Evolutionary conservation across 2,113 vertebrate species (phyloP).

Genomic region (Castor canadensis): DNA sequence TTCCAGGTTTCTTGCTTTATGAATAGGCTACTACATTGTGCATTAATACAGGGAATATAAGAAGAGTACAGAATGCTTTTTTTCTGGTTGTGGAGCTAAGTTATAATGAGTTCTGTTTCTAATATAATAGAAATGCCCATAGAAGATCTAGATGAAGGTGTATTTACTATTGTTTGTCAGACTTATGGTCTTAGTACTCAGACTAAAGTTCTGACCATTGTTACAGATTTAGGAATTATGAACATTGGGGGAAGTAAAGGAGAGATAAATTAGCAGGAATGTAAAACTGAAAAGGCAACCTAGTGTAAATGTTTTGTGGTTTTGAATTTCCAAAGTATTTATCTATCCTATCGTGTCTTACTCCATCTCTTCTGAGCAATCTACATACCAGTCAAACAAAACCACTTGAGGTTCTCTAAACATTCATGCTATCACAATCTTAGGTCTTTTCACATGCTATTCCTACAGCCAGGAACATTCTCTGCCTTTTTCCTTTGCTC

Average conservation of each 20-base stretch:
- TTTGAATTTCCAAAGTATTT: neutral
- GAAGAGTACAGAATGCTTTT: neutral
- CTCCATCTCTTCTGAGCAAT: neutral
- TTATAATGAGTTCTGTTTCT: neutral
- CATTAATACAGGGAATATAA: neutral
- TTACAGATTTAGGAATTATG: neutral
- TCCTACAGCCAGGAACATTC: neutral
- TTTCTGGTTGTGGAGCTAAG: neutral
- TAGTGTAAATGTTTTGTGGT: neutral
- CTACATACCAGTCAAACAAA: neutral
- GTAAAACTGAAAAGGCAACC: neutral
- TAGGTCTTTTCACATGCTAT: neutral
- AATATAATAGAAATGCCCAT: neutral
- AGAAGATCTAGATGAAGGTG: neutral
- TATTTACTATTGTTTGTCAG: neutral
- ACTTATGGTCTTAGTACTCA: neutral
- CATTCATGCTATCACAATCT: neutral
- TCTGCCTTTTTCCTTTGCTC: neutral
- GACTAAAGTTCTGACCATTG: neutral
- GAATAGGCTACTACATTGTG: neutral
- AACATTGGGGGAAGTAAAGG: neutral
- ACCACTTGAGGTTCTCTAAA: neutral
- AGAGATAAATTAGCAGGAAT: neutral
- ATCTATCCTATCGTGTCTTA: neutral
- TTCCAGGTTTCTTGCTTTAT: neutral